Percentiles rank a stretch among this genome's conserved stretches.
Conservation (phyloP, 2,113 vertebrate genomes). For the Falcunculus frontatus region DNA sequence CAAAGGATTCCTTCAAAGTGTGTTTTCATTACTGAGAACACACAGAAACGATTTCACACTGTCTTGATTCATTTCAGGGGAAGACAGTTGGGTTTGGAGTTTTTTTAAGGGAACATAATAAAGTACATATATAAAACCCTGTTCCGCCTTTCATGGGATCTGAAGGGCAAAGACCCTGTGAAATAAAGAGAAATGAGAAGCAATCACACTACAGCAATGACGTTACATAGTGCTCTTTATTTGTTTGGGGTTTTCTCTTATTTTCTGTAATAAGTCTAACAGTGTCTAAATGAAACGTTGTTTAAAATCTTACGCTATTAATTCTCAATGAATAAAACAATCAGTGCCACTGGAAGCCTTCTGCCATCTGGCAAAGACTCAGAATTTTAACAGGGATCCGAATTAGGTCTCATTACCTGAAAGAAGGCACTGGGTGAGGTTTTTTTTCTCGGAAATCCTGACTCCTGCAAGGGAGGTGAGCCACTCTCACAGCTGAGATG, state of each 20-base stretch:
- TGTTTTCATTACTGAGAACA: not conserved
- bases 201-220: not conserved
- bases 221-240: not conserved
- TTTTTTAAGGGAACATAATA: not conserved
- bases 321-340: not conserved
- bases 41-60: not conserved
- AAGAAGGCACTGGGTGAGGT: not conserved
- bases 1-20: not conserved
- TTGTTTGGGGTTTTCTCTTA: not conserved
- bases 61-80: not conserved
- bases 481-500: not conserved
- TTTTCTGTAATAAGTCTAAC: not conserved
- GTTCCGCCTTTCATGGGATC: not conserved
- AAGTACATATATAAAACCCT: not conserved
- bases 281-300: not conserved
- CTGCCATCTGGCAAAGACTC: not conserved
- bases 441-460: not conserved
- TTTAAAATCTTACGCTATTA: not conserved
- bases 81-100: not conserved
- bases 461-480: not conserved
- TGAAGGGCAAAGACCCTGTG: not conserved
- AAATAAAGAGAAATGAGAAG: not conserved
- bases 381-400: not conserved
- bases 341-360: not conserved
- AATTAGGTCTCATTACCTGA: not conserved